Percentiles rank a stretch among this genome's conserved stretches.
phyloP scores from a whole-genome alignment of 2,113 vertebrate genomes.

The Telmatochromis sp. region DNA sequence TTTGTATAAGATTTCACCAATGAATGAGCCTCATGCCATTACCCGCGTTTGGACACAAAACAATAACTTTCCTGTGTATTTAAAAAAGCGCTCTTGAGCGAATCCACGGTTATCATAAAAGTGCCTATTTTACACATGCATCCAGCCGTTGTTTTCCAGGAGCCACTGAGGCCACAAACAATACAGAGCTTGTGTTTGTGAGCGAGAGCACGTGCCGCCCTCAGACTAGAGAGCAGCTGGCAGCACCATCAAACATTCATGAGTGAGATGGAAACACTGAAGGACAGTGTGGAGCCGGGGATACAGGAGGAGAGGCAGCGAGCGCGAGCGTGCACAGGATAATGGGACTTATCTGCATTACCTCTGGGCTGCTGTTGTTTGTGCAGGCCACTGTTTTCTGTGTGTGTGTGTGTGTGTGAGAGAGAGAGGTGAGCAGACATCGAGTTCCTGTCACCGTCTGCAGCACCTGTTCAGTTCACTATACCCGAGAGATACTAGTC shows the following conservation, averaged over 20 bases:
- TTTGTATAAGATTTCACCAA: constrained; percentile 18
- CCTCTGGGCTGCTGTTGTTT: not conserved
- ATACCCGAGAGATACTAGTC: not conserved
- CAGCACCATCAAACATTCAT: constrained; percentile 63
- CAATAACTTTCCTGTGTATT: not conserved
- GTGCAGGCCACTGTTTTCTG: not conserved
- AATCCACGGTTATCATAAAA: not conserved
- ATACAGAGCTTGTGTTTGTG: constrained; percentile 3
- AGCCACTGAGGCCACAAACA: constrained; percentile 3
- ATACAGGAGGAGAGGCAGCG: not conserved
- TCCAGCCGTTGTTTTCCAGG: not conserved
- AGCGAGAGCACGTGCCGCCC: constrained; percentile 24
- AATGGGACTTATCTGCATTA: constrained; percentile 28
- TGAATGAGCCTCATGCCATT: constrained; percentile 1
- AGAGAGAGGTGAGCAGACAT: not conserved
- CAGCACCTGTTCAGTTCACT: not conserved
- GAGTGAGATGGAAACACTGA: constrained; percentile 44
- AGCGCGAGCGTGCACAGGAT: constrained; percentile 1
- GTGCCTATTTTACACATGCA: not conserved
- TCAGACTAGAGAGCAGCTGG: constrained; percentile 53
- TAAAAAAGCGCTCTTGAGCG: not conserved
- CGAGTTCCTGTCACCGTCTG: constrained; percentile 10
- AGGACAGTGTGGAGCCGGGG: constrained; percentile 35
- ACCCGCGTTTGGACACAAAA: not conserved
- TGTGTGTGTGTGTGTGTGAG: not conserved